Base-by-base conservation (phyloP, 2,797 vertebrate species). In the Siniperca scherzeri region DNA sequence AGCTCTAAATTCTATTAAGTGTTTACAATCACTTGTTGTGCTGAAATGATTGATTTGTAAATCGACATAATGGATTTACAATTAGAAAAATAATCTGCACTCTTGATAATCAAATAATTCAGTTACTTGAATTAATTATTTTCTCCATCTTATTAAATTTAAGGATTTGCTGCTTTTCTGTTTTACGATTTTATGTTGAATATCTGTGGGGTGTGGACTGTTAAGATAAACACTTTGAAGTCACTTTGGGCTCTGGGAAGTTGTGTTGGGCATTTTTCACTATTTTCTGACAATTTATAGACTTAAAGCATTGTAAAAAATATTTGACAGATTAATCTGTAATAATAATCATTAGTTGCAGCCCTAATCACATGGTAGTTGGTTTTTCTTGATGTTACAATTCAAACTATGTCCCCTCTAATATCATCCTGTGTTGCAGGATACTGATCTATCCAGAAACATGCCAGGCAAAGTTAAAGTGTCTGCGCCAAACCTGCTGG, bases 381-480 rank as follows among this genome's bases (percentile, higher is more conserved):
- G 50, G 9, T 33, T 21, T 44, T 30, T 44, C 42, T 77, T 33
- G 27, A 33, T 48, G 21, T 68, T 55, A n/a, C 8, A 1, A 30
- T 38, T 38, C 0, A 8, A 79, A 55, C 44, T 13, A 9, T n/a
- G 3, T 7, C 7, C 36, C 25, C 30, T 67, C 5, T 48, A 3
- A 19, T 14, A 22, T 80, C 40, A 17, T 5, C 40, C 80, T 8
- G 5, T 93, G 83, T 90, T 83, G 48, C 78, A 99, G 99, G 99
- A 99, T 61, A 96, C 96, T 0, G 98, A 99, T 80, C 93, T 99
- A 42, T 99, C 97, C 72, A 96, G 99, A 89, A 99, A 99, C 80
- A 97, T 99, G 88, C 98, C 98, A 0, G 98, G 98, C 8, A 99
- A 99, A 94, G 98, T 99, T 7, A 99, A 99, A 90, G 97, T 99